Evolutionary conservation across 2,797 vertebrate genomes (phyloP).

Genomic region (Pangasius mekongensis): DNA sequence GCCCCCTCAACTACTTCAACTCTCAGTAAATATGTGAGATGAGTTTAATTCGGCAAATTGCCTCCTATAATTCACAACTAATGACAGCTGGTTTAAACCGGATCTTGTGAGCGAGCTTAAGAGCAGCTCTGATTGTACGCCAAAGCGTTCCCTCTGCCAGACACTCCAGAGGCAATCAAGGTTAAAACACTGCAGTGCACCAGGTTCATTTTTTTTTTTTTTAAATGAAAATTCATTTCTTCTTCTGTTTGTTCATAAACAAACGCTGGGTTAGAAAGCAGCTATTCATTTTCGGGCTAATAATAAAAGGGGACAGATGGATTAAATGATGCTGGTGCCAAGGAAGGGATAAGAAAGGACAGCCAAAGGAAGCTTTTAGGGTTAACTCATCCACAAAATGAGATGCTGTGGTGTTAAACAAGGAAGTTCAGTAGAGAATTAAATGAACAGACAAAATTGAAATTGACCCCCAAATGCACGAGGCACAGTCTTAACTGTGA

Average conservation of each 20-base stretch:
- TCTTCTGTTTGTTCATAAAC: not conserved
- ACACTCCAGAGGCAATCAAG: slow-evolving; percentile 29
- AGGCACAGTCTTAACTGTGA: not conserved
- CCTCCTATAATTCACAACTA: slow-evolving; percentile 45
- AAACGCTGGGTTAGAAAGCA: not conserved
- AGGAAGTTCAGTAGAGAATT: not conserved
- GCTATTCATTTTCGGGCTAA: not conserved
- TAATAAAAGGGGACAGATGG: not conserved
- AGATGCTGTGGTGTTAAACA: not conserved
- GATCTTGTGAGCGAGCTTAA: slow-evolving; percentile 22
- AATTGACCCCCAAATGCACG: not conserved
- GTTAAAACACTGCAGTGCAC: slow-evolving; percentile 18
- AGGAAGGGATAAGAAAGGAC: not conserved
- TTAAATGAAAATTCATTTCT: slow-evolving; percentile 2
- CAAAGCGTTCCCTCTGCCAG: slow-evolving; percentile 23
- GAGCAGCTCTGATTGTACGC: slow-evolving; percentile 31
- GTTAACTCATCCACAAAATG: not conserved
- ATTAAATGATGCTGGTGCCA: slow-evolving; percentile 5
- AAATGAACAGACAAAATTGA: not conserved
- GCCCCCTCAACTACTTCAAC: slow-evolving; percentile 6
- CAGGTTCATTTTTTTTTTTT: not conserved
- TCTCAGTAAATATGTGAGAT: slow-evolving; percentile 27
- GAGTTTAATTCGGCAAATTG: slow-evolving; percentile 54
- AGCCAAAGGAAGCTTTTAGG: not conserved
- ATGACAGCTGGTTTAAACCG: slow-evolving; percentile 45